These are phyloP conservation scores for Ypsolopha sequella DNA, from an alignment of 2,888 invertebrate species.

Conservation along the genomic window DNA sequence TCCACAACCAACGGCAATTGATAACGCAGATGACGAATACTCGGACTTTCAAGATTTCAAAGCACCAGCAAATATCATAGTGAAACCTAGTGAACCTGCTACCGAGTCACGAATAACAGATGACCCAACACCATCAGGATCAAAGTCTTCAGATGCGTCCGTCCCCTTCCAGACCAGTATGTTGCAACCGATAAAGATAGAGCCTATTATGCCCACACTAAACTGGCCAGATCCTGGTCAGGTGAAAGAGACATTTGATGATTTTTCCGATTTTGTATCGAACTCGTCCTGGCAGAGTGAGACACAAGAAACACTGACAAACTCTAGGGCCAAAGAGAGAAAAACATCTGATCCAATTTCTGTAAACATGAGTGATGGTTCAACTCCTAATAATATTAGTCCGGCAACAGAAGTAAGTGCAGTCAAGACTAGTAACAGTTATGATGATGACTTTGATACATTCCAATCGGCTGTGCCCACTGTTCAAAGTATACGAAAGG, in stretches of 20 bases:
- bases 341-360: no score
- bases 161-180: conserved; percentile 34
- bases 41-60: conserved; percentile 62
- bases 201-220: conserved; percentile 48
- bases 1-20: conserved; percentile 23
- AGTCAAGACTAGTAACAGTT: conserved; percentile 11
- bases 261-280: conserved; percentile 53
- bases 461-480: conserved; percentile 50
- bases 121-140: not conserved
- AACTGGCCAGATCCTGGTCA: conserved; percentile 67
- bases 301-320: not conserved
- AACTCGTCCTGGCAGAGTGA: conserved; percentile 24
- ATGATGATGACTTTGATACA: conserved; percentile 57
- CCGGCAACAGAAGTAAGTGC: conserved; percentile 6
- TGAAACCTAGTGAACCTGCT: conserved; percentile 18
- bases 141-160: not conserved
- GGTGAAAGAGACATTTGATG: conserved; percentile 55
- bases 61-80: conserved; percentile 15
- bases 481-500: not conserved
- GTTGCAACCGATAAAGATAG: conserved; percentile 55
- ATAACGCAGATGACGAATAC: conserved; percentile 34
- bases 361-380: conserved; percentile 5
- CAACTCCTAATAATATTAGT: conserved; percentile 3
- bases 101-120: not conserved
- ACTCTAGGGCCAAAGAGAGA: no score